These are phyloP conservation scores for Magallana angulata DNA, from an alignment of 1,140 invertebrate genomes.

Conservation along the genomic window DNA sequence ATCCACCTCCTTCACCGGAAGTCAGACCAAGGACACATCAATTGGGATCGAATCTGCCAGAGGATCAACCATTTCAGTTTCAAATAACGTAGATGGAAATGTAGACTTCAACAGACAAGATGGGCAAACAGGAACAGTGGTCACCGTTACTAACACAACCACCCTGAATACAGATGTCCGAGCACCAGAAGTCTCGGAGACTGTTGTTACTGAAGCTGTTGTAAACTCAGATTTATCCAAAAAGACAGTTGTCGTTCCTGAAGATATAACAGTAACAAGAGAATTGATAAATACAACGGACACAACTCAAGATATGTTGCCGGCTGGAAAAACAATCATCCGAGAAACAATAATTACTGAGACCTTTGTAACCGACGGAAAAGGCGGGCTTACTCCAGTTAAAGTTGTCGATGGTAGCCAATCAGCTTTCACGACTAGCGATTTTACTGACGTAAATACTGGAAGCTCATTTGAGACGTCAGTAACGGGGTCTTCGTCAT, in stretches of 20 bases:
- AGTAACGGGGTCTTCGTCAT: not conserved
- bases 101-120: not conserved
- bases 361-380: not conserved
- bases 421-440: not conserved
- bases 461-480: not conserved
- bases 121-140: not conserved
- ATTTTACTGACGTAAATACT: not conserved
- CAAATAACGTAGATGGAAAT: not conserved
- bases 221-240: not conserved
- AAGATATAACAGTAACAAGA: not conserved
- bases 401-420: not conserved
- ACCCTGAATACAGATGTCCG: not conserved
- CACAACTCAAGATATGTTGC: not conserved
- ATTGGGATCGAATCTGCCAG: not conserved
- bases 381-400: slow-evolving; percentile 2
- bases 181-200: not conserved
- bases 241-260: not conserved
- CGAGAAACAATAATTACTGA: slow-evolving; percentile 12
- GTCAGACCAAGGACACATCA: not conserved
- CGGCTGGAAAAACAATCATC: slow-evolving; percentile 12
- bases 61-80: not conserved
- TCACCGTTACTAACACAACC: not conserved
- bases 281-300: not conserved
- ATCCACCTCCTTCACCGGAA: not conserved
- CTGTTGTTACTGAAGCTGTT: not conserved